A percentile compares a stretch with the other conserved stretches of the same genome.
Conservation (phyloP, 2,113 vertebrate species). For the Eretmochelys imbricata region DNA sequence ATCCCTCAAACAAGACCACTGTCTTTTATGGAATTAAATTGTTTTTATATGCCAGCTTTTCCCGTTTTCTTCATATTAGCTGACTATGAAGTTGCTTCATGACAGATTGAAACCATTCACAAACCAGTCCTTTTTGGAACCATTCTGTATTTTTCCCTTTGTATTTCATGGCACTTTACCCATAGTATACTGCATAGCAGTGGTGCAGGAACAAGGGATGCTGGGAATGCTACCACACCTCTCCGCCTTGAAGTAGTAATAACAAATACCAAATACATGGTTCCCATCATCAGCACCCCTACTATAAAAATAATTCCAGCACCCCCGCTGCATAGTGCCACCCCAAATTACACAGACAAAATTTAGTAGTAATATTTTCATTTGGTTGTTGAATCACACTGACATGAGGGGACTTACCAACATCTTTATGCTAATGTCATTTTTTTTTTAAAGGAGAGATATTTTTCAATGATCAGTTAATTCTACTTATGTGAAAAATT, state of each 20-base stretch:
- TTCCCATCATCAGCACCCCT: too few species aligned
- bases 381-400: constrained; percentile 6
- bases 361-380: constrained; percentile 3
- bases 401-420: constrained; percentile 5
- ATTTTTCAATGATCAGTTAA: not conserved
- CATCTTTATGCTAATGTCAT: not conserved
- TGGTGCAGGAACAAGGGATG: not conserved
- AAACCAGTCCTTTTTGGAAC: not conserved
- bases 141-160: not conserved
- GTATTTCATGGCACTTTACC: constrained; percentile 10
- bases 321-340: not conserved
- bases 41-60: constrained; percentile 23
- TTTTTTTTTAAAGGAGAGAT: not conserved
- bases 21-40: not conserved
- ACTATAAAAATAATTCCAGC: too few species aligned
- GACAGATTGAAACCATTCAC: not conserved
- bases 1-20: not conserved
- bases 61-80: not conserved
- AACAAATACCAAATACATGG: too few species aligned
- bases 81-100: constrained; percentile 18
- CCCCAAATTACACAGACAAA: not conserved
- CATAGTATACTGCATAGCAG: not conserved
- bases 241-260: too few species aligned
- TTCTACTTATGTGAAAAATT: not conserved
- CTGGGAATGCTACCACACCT: too few species aligned